Evolutionary conservation across 2,113 vertebrate genomes (phyloP).

Genomic region (Cercocebus atys): DNA sequence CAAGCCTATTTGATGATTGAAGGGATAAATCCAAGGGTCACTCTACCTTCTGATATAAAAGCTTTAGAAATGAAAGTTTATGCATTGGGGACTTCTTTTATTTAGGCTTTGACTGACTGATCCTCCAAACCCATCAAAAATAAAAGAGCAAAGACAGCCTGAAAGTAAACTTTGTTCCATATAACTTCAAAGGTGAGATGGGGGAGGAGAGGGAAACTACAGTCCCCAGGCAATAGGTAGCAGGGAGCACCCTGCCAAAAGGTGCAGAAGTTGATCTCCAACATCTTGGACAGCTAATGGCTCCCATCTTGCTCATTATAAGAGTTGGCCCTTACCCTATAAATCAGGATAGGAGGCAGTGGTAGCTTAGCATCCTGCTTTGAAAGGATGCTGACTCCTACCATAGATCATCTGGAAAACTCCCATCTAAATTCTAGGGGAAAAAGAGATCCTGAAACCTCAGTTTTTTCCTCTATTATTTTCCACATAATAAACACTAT

Average conservation of each 20-base stretch:
- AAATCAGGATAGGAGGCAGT: background rate
- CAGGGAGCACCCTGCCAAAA: background rate
- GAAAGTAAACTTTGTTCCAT: background rate
- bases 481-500: too few species aligned
- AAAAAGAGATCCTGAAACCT: background rate
- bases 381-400: background rate
- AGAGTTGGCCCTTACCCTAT: background rate
- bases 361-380: background rate
- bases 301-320: background rate
- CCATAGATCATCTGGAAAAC: background rate
- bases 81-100: background rate
- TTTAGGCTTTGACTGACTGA: constrained; percentile 15
- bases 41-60: background rate
- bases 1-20: background rate
- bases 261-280: background rate
- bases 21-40: background rate
- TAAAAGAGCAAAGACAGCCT: constrained; percentile 1
- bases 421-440: background rate
- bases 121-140: constrained; percentile 10
- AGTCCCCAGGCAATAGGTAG: background rate
- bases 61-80: constrained; percentile 34
- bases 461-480: background rate
- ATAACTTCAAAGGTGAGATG: background rate
- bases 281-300: background rate
- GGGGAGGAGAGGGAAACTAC: background rate